These are phyloP conservation scores for Sarcophaga peregrina DNA, from an alignment of 1,140 invertebrate species.

Conservation along the genomic window DNA sequence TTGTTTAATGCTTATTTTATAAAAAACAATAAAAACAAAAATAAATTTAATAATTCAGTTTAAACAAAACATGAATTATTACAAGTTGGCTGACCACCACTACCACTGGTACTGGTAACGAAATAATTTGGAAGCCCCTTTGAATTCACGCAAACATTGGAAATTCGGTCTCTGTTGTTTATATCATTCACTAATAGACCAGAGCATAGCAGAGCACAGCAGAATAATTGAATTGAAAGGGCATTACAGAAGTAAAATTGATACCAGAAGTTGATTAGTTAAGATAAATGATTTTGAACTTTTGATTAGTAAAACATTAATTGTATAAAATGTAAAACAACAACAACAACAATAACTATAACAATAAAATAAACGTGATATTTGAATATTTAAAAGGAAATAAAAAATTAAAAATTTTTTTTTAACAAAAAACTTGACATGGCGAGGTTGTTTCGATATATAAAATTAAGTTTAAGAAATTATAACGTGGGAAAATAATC, in stretches of 20 bases:
- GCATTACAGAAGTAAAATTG: constrained; percentile 39
- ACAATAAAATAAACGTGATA: background rate
- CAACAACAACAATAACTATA: background rate
- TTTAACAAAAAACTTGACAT: background rate
- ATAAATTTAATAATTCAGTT: background rate
- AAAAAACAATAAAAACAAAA: constrained; percentile 11
- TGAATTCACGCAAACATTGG: too few species aligned
- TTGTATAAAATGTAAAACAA: background rate
- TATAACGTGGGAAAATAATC: constrained; percentile 18
- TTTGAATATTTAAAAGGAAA: background rate
- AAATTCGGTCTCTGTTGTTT: too few species aligned
- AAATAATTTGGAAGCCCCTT: too few species aligned
- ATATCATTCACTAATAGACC: too few species aligned
- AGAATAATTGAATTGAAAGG: constrained; percentile 21
- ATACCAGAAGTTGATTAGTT: constrained; percentile 41
- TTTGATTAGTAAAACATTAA: constrained; percentile 16
- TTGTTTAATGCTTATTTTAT: constrained; percentile 44
- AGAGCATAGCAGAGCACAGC: background rate
- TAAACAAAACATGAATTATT: constrained; percentile 13
- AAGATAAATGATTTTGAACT: constrained; percentile 42
- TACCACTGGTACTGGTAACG: too few species aligned
- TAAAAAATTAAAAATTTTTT: background rate
- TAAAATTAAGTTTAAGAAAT: background rate
- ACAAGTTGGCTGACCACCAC: background rate
- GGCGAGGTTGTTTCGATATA: background rate